Conservation (phyloP, 1,140 invertebrate genomes). For the Drosophila kepulauana region DNA sequence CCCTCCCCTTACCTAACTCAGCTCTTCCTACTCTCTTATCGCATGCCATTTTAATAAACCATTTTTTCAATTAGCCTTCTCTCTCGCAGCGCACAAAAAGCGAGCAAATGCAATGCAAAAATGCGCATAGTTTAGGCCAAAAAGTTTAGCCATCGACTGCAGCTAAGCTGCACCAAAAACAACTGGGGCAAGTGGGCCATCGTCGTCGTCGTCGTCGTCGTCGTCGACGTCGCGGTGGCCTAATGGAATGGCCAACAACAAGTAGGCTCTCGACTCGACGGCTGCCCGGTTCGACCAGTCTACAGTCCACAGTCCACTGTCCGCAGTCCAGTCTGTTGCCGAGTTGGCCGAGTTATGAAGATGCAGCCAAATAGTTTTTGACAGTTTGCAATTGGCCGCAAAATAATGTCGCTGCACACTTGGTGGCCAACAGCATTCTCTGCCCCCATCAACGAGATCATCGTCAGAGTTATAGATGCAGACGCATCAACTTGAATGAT, state of each 20-base stretch:
- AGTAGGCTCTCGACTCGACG: conserved; percentile 11
- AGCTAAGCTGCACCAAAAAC: conserved; percentile 11
- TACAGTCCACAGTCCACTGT: background rate
- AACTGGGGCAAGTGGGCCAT: conserved; percentile 56
- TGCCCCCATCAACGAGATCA: background rate
- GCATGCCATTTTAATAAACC: conserved; percentile 72
- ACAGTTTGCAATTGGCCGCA: conserved; percentile 66
- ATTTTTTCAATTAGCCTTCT: conserved; percentile 75
- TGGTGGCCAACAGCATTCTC: conserved; percentile 27
- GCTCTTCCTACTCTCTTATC: conserved; percentile 37
- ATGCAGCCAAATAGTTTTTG: conserved; percentile 75
- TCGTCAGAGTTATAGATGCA: conserved; percentile 4
- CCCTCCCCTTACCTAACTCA: background rate
- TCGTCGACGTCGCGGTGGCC: conserved; percentile 37
- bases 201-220: background rate
- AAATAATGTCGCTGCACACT: conserved; percentile 54
- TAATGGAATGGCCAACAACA: conserved; percentile 52
- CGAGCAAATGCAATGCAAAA: conserved; percentile 52
- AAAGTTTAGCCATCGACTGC: conserved; percentile 33
- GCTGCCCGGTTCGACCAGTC: conserved; percentile 12
- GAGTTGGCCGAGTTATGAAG: conserved; percentile 62
- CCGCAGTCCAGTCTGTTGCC: background rate
- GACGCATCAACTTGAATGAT: conserved; percentile 20
- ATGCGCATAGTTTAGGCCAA: conserved; percentile 53
- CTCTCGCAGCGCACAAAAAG: conserved; percentile 22